A percentile compares a stretch with the other conserved stretches of the same genome.
Evolutionary conservation across 1,140 invertebrate species (phyloP).

Genomic region (Oedothorax gibbosus): DNA sequence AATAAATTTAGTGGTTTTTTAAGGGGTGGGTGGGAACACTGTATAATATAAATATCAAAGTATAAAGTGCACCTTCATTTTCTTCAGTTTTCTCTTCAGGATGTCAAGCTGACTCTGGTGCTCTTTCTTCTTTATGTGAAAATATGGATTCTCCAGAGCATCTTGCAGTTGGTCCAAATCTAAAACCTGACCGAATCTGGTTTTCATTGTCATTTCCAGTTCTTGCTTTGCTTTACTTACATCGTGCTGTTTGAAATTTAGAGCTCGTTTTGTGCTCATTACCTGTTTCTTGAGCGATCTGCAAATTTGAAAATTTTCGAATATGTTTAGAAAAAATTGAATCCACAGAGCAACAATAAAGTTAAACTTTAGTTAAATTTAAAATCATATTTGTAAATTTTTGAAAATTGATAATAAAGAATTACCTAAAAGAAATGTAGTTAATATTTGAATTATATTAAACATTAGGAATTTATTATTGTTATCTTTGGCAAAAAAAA

Average conservation of each 20-base stretch:
- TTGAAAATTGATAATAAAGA: not conserved
- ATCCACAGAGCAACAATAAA: not conserved
- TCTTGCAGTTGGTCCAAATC: constrained; percentile 31
- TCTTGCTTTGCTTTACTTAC: constrained; percentile 4
- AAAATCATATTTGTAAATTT: not conserved
- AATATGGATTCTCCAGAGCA: constrained; percentile 25
- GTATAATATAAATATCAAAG: not conserved
- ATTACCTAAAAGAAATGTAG: no score
- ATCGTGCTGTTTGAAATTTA: constrained; percentile 15
- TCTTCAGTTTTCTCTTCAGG: constrained; percentile 4
- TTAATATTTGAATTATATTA: no score
- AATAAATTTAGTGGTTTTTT: no score
- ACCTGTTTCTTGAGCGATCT: not conserved
- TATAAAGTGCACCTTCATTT: constrained; percentile 17
- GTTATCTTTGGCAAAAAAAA: no score
- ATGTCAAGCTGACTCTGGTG: not conserved
- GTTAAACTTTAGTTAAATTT: not conserved
- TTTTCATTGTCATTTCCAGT: not conserved
- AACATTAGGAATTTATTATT: no score
- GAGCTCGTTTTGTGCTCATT: not conserved
- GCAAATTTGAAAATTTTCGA: not conserved
- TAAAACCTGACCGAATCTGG: constrained; percentile 1
- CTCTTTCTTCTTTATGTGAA: constrained; percentile 19
- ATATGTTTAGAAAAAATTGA: not conserved
- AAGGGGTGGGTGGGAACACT: no score